Base-by-base conservation (phyloP, 2,888 invertebrate genomes). In the Cynaeus angustus region DNA sequence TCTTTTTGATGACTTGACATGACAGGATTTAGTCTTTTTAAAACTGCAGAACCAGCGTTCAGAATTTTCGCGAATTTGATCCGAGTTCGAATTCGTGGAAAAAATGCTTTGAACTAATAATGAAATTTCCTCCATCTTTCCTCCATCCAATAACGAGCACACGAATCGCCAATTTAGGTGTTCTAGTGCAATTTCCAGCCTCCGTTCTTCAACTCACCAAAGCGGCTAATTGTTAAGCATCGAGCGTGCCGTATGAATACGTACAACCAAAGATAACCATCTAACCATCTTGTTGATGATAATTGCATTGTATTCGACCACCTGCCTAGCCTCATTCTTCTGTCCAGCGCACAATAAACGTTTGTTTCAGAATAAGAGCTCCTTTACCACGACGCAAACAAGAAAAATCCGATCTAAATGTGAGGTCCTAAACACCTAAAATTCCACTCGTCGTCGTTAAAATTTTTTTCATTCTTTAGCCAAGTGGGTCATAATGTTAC, bases 261-360 rank as follows among this genome's bases (percentile, higher is more conserved):
- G 64, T 71, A 74, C 64, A 53, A 26, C 37, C 38, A 26, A 46
- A 66, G 70, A 70, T 70, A 70, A 46, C 53, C 61, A 70, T 70
- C 70, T 70, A 53, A 45, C 68, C 68, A 74, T 74, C 71, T 73
- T 68, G 68, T 56, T 58, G 72, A 74, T 74, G 70, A 74, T 75
- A 74, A 73, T 74, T 75, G 75, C 68, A 75, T 75, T 75, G 74
- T 75, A 73, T 67, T 69, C 75, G 71, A 74, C 73, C 75, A 74
- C 73, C 74, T 75, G 74, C 68, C 72, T 72, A 58, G 75, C 74
- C 70, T 74, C 70, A 75, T 73, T 75, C 73, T 73, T 62, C 72
- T 72, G 75, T 75, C 73, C 66, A 14, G 28, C 10, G 55, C 21
- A 68, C 66, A 67, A 67, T 67, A 59, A 67, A 59, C 38, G 69